Base-by-base conservation (phyloP, 2,113 vertebrate species). In the Nothobranchius kuhntae region DNA sequence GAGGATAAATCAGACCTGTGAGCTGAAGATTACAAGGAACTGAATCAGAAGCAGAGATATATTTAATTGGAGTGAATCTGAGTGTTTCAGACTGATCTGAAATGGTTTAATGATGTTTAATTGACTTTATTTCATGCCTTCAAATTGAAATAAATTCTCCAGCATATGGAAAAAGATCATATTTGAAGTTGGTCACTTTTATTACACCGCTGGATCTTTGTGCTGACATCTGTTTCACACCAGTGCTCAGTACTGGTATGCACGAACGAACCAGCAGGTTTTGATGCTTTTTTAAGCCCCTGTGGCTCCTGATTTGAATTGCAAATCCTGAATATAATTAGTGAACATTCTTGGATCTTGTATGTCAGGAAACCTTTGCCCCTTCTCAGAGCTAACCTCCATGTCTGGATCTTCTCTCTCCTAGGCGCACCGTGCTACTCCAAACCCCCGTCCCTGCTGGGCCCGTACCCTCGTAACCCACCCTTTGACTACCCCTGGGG, bases 401-500 rank as follows among this genome's bases (percentile, higher is more conserved):
- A 14, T 89, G 62, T 81, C 68, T 85, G 77, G 63, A 59, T 77
- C 69, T 80, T 83, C 58, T 83, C 53, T 75, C 58, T 86, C 78
- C 65, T 88, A 96, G 93, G 93, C 90, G 89, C 94, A 40, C 90
- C 94, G 0, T 90, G 93, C 78, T 97, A 96, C 76, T 91, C 95
- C 77, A 97, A 97, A 79, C 95, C 96, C 52, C 94, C 95, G 0
- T 89, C 93, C 67, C 91, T 96, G 86, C 88, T 97, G 91, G 93
- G 94, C 52, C 92, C 95, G 1, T 97, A 96, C 35, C 80, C 94
- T 48, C 92, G 95, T 64, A 94, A 84, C 64, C 87, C 93, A 69
- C 79, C 95, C 61, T 95, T 96, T 77, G 95, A 97, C 79, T 96
- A 96, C 87, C 93, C 95, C 56, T 97, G 96, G 96, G 93, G 93